Conservation (phyloP, 1,140 invertebrate species). For the Bathynomus jamesi region DNA sequence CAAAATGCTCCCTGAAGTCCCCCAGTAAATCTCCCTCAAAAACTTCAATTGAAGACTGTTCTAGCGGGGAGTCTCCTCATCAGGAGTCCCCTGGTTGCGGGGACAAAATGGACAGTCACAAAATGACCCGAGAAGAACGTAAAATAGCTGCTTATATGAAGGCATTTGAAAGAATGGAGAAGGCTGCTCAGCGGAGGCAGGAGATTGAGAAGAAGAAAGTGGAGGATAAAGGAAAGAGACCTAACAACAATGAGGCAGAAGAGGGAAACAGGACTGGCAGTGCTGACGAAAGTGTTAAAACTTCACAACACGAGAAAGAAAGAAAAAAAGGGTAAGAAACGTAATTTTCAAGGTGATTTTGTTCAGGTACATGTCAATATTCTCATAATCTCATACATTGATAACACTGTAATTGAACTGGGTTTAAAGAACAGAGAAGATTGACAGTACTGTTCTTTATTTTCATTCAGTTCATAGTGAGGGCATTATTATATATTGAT, state of each 20-base stretch:
- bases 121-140: constrained; percentile 75
- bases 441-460: too few relatives aligned
- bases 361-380: constrained; percentile 16
- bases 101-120: constrained; percentile 22
- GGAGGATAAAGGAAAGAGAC: constrained; percentile 28
- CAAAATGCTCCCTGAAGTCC: constrained; percentile 14
- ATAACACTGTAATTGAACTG: too few relatives aligned
- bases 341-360: too few relatives aligned
- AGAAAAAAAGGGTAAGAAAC: constrained; percentile 46
- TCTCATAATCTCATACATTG: too few relatives aligned
- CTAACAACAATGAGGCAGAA: constrained; percentile 23
- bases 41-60: not conserved
- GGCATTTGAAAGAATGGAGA: constrained; percentile 63
- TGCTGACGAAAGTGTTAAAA: constrained; percentile 30
- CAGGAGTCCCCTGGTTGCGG: not conserved
- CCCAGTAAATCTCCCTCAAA: not conserved
- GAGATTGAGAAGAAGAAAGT: constrained; percentile 42
- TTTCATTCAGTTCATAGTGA: too few relatives aligned
- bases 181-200: constrained; percentile 47
- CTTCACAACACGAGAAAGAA: constrained; percentile 23
- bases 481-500: too few relatives aligned
- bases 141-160: constrained; percentile 94
- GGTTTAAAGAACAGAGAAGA: too few relatives aligned
- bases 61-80: constrained; percentile 11
- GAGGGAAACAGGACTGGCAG: constrained; percentile 33